phyloP scores from a whole-genome alignment of 2,888 invertebrate species.

The Choristoneura rosaceana region DNA sequence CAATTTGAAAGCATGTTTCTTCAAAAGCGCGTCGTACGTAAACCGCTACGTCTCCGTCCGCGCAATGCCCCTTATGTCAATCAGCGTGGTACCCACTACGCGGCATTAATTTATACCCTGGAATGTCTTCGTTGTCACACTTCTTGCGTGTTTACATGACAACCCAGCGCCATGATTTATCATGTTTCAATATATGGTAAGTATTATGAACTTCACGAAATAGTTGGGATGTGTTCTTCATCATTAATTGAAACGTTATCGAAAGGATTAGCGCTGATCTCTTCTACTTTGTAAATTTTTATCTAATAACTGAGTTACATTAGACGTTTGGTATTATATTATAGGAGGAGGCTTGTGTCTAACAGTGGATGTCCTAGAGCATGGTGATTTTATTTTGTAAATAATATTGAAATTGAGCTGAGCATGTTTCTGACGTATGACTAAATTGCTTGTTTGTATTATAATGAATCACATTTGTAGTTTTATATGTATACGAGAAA shows the following conservation, averaged over 20 bases:
- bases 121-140: constrained; percentile 72
- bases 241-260: neutral
- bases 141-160: constrained; percentile 69
- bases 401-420: neutral
- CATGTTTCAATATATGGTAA: constrained; percentile 50
- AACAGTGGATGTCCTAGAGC: too few species aligned
- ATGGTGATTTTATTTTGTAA: neutral
- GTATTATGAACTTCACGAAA: constrained; percentile 10
- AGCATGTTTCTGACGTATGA: neutral
- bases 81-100: constrained; percentile 64
- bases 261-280: neutral
- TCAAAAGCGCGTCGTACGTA: neutral
- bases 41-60: constrained; percentile 27
- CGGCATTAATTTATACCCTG: constrained; percentile 81
- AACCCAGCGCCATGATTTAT: constrained; percentile 50
- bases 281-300: neutral
- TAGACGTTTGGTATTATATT: too few species aligned
- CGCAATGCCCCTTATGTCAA: constrained; percentile 62
- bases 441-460: too few species aligned
- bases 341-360: too few species aligned
- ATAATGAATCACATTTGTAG: too few species aligned
- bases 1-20: constrained; percentile 10
- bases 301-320: neutral
- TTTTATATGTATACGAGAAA: too few species aligned
- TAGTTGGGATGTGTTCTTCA: neutral